These are phyloP conservation scores for Dasypolia templi DNA, from an alignment of 2,888 invertebrate species.

Conservation along the genomic window DNA sequence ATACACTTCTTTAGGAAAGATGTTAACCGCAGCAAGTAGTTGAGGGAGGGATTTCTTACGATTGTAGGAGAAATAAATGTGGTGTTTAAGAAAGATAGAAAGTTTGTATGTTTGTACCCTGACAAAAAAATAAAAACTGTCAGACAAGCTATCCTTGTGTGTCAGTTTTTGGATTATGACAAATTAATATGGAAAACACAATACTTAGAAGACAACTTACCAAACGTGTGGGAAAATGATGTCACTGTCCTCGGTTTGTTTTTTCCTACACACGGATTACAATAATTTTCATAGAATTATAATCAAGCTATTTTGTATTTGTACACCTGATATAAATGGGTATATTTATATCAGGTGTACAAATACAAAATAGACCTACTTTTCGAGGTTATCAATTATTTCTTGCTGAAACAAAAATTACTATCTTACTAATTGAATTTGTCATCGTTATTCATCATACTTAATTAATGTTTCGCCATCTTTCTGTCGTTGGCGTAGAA, in stretches of 20 bases:
- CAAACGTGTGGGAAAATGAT: not conserved
- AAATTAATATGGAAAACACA: not conserved
- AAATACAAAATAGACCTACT: too few species aligned
- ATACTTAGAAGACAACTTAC: not conserved
- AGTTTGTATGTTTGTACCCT: accelerated
- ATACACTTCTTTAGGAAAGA: not conserved
- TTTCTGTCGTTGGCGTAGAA: not conserved
- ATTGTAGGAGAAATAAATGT: not conserved
- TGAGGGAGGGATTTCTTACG: too few species aligned
- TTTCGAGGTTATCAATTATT: conserved; percentile 4
- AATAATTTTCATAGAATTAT: conserved; percentile 16
- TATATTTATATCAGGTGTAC: too few species aligned
- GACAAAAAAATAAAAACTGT: not conserved
- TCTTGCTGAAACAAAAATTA: conserved; percentile 40
- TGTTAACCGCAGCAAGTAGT: not conserved
- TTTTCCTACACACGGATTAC: conserved; percentile 1
- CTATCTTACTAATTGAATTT: not conserved
- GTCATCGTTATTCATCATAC: not conserved
- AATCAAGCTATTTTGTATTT: conserved; percentile 49
- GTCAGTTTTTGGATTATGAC: not conserved
- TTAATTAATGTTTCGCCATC: not conserved
- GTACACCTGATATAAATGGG: conserved; percentile 42
- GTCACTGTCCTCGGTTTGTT: conserved; percentile 2
- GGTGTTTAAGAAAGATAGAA: not conserved
- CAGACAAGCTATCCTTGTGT: too few species aligned